A percentile compares a stretch with the other conserved stretches of the same genome.
Conservation (phyloP, 2,797 vertebrate species). For the Serranus cabrilla region DNA sequence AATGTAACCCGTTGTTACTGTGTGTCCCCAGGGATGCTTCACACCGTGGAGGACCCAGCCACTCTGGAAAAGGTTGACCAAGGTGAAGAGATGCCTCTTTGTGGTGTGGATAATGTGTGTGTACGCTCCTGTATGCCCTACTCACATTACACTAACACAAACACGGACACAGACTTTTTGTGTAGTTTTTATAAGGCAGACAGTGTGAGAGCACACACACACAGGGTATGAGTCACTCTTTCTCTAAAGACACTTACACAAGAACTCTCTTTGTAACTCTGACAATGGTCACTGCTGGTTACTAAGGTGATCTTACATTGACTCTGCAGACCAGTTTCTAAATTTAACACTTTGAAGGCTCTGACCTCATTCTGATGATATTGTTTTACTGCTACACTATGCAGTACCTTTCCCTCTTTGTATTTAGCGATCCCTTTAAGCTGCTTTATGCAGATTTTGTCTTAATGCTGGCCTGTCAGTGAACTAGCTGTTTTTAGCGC, state of each 20-base stretch:
- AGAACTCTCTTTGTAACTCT: not conserved
- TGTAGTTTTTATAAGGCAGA: constrained; percentile 5
- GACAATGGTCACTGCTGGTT: constrained; percentile 18
- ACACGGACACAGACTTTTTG: not conserved
- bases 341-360: constrained; percentile 8
- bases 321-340: not conserved
- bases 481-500: constrained; percentile 18
- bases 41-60: constrained; percentile 83
- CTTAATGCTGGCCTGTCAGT: constrained; percentile 1
- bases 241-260: constrained; percentile 3
- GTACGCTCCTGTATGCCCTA: not conserved
- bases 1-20: constrained; percentile 32
- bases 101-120: constrained; percentile 3
- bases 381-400: constrained; percentile 13
- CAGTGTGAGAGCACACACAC: constrained; percentile 1
- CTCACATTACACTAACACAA: constrained; percentile 6
- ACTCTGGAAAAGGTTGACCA: constrained; percentile 87
- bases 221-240: constrained; percentile 9
- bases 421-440: constrained; percentile 13
- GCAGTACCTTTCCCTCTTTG: not conserved
- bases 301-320: constrained; percentile 23
- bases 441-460: constrained; percentile 22
- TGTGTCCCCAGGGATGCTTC: constrained; percentile 86
- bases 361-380: constrained; percentile 20
- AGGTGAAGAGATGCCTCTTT: constrained; percentile 83